Evolutionary conservation across 2,888 invertebrate species (phyloP).

Genomic region (Adineta ricciae): DNA sequence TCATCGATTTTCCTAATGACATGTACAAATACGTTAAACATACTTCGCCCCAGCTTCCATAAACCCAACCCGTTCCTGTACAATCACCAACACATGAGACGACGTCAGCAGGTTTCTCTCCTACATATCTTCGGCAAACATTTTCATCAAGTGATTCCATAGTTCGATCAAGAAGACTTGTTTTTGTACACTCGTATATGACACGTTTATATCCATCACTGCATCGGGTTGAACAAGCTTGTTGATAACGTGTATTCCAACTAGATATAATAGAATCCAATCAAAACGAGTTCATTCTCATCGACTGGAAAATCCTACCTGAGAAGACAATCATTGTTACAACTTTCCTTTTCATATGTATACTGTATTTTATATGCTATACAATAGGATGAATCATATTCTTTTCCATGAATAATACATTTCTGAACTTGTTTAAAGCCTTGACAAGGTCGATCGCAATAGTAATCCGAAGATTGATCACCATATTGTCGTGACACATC

Average conservation of each 20-base stretch:
- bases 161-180: not conserved
- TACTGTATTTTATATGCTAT: too few relatives aligned
- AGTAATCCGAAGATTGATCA: not conserved
- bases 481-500: not conserved
- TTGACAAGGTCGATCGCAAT: not conserved
- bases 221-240: slow-evolving; percentile 5
- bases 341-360: too few relatives aligned
- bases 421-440: too few relatives aligned
- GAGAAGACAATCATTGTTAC: too few relatives aligned
- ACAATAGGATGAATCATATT: too few relatives aligned
- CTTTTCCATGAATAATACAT: too few relatives aligned
- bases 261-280: not conserved
- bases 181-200: slow-evolving; percentile 3
- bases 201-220: slow-evolving; percentile 18
- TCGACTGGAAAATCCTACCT: not conserved
- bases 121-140: not conserved
- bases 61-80: slow-evolving; percentile 6
- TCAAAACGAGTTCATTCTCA: too few relatives aligned
- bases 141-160: slow-evolving; percentile 3
- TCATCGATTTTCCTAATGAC: not conserved
- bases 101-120: not conserved
- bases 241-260: not conserved
- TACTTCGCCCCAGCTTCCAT: slow-evolving; percentile 1
- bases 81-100: slow-evolving; percentile 3
- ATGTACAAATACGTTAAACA: not conserved